Evolutionary conservation across 2,888 invertebrate species (phyloP).

Genomic region (Rhaphigaster nebulosa): DNA sequence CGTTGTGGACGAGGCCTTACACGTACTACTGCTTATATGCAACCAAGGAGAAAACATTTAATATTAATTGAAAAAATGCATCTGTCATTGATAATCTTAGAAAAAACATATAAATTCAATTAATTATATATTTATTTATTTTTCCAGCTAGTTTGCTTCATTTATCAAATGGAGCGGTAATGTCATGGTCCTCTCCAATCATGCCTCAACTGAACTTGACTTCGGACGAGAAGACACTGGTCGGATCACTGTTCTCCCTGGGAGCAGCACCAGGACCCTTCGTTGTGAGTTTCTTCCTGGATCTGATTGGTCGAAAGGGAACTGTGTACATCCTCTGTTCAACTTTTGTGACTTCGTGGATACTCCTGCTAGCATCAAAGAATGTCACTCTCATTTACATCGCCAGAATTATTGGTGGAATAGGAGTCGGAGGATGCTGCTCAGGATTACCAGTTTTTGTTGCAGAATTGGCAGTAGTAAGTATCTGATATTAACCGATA

Average conservation of each 20-base stretch:
- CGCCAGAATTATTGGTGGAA: conserved; percentile 56
- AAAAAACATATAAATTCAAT: no score
- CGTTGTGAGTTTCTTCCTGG: conserved; percentile 63
- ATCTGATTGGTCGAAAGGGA: conserved; percentile 63
- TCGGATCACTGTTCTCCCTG: conserved; percentile 61
- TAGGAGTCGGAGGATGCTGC: conserved; percentile 57
- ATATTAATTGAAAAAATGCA: no score
- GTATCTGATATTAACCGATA: not conserved
- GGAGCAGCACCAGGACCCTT: conserved; percentile 63
- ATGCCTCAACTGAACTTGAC: conserved; percentile 61
- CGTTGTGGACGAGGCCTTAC: no score
- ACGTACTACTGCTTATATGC: no score
- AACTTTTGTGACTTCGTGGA: conserved; percentile 62
- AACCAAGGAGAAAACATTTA: no score
- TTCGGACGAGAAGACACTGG: conserved; percentile 58
- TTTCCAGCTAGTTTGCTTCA: conserved; percentile 53
- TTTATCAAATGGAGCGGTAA: conserved; percentile 52
- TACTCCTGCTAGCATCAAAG: conserved; percentile 57
- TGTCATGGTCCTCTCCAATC: conserved; percentile 63
- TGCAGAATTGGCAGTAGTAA: conserved; percentile 57
- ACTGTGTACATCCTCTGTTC: conserved; percentile 57
- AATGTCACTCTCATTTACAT: conserved; percentile 52
- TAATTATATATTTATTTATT: not conserved
- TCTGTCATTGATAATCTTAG: no score
- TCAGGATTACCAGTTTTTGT: conserved; percentile 49